These are phyloP conservation scores for Columba guinea DNA, from an alignment of 2,797 vertebrate species.

Conservation along the genomic window DNA sequence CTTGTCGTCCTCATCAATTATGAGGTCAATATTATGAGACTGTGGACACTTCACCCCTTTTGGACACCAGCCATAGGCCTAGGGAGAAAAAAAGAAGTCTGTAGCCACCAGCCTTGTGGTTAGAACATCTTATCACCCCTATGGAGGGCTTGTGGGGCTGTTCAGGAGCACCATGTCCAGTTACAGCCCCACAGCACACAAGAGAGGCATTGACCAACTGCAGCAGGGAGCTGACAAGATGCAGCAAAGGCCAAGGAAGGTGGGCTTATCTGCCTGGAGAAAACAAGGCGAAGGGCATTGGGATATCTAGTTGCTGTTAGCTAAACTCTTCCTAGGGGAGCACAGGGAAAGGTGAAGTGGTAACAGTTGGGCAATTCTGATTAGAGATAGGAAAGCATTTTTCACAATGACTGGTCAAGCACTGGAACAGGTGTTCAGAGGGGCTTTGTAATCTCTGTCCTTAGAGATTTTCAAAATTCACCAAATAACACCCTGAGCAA, in stretches of 20 bases:
- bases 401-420: neutral
- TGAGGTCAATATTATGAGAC: conserved; percentile 94
- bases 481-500: neutral
- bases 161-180: neutral
- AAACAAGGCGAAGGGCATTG: neutral
- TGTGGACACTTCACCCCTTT: conserved; percentile 85
- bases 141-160: neutral
- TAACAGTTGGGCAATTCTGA: neutral
- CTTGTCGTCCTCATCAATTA: conserved; percentile 91
- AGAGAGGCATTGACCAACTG: neutral
- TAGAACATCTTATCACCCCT: neutral
- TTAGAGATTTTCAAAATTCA: neutral
- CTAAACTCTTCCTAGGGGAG: neutral
- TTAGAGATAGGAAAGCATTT: neutral
- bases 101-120: neutral
- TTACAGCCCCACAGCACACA: neutral
- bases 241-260: neutral
- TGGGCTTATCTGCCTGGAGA: neutral
- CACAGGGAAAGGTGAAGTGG: accelerated
- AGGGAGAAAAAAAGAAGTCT: neutral
- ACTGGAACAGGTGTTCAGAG: neutral
- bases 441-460: neutral
- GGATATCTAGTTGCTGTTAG: neutral
- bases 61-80: conserved; percentile 97
- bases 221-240: neutral